Base-by-base conservation (phyloP, 2,888 invertebrate species). In the Aphrophora alni region DNA sequence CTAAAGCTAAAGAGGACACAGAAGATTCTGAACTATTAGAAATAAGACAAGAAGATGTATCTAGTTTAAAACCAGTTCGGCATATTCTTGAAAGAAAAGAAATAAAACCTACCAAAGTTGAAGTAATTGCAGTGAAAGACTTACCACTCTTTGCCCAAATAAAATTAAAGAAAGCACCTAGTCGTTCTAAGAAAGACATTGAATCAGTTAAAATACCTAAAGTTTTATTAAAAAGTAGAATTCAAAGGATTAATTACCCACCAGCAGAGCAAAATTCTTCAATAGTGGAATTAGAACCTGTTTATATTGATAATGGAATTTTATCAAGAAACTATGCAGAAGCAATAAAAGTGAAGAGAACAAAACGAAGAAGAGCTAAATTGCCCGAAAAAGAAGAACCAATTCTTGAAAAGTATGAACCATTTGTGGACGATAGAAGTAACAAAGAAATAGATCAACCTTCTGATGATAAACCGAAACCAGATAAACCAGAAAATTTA, bases 151-250 rank as follows among this genome's bases (percentile, higher is more conserved):
- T 93, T 85, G 91, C 92, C 79, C 91, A 92, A 87, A 88, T 94
- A 1, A 84, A 87, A 14, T 80, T 89, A 69, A 88, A 88, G 79
- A 89, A 87, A 82, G 86, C 87, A 0, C 86, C 87, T 0, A 85
- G 88, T 12, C 88, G 90, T 83, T 89, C 90, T 12, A 91, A 91
- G 84, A 88, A 89, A 85, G 90, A 90, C 83, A 82, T 87, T 8
- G 85, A 88, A 68, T 83, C 87, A 8, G 85, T 88, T 0, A 87
- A 88, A 78, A 87, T 94, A 79, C 94, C 93, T 0, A 93, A 93
- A 87, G 90, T 93, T 78, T 90, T 93, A 86, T 88, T 95, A 0
- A 94, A 93, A 86, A 95, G 95, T 87, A 90, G 93, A 84, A 93
- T 95, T 17, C 90, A 88, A 69, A 90, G 90, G 84, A 87, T 89